Percentiles rank a stretch among this genome's conserved stretches.
Evolutionary conservation across 1,140 invertebrate genomes (phyloP).

Genomic region (Ceratina calcarata): DNA sequence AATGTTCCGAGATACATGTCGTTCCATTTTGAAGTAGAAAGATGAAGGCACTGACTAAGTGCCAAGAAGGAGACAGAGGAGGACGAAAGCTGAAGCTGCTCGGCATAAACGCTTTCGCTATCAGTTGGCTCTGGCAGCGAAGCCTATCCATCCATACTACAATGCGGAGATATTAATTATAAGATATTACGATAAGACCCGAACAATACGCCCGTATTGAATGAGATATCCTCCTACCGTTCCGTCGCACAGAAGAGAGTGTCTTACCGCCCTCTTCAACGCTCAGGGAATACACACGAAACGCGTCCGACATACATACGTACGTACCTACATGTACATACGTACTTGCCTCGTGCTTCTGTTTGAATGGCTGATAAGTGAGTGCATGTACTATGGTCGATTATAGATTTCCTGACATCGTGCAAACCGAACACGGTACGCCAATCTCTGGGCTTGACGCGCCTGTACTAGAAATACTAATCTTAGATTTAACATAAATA

Average conservation of each 20-base stretch:
- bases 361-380: slow-evolving; percentile 46
- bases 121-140: slow-evolving; percentile 78
- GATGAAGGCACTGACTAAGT: not conserved
- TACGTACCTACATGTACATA: not conserved
- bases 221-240: slow-evolving; percentile 75
- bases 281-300: slow-evolving; percentile 46
- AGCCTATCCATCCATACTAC: slow-evolving; percentile 80
- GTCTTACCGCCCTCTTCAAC: slow-evolving; percentile 60
- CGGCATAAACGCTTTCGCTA: slow-evolving; percentile 76
- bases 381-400: slow-evolving; percentile 37
- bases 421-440: slow-evolving; percentile 5
- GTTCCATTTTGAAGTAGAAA: slow-evolving; percentile 9
- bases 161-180: slow-evolving; percentile 81
- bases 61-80: slow-evolving; percentile 29
- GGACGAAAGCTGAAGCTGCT: slow-evolving; percentile 60
- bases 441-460: not conserved
- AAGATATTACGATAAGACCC: slow-evolving; percentile 81
- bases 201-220: slow-evolving; percentile 81
- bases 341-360: slow-evolving; percentile 18
- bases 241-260: slow-evolving; percentile 58
- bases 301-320: slow-evolving; percentile 42
- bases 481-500: no score
- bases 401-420: slow-evolving; percentile 53
- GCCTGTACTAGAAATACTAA: not conserved
- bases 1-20: not conserved